phyloP scores from a whole-genome alignment of 1,140 invertebrate genomes.

The Diploscapter pachys region DNA sequence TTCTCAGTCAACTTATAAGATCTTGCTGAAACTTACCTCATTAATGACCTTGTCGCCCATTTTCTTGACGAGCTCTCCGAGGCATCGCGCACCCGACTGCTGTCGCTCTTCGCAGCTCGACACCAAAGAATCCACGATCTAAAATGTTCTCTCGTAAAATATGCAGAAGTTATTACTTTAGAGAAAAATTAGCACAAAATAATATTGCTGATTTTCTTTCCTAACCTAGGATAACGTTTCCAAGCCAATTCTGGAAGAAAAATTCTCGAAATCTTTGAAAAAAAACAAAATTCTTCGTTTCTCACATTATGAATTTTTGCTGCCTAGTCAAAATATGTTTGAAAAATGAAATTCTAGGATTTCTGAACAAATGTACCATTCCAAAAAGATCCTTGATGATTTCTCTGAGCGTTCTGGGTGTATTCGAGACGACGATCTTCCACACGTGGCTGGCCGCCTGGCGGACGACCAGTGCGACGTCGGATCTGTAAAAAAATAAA shows the following conservation, averaged over 20 bases:
- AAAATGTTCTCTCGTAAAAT: too few relatives aligned
- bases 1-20: background rate
- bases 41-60: conserved; percentile 92
- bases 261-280: too few relatives aligned
- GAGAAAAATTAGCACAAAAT: too few relatives aligned
- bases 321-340: too few relatives aligned
- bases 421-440: conserved; percentile 59
- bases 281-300: too few relatives aligned
- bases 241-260: too few relatives aligned
- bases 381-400: conserved; percentile 91
- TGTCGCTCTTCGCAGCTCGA: conserved; percentile 71
- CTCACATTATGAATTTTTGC: too few relatives aligned
- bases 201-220: too few relatives aligned
- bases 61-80: conserved; percentile 94
- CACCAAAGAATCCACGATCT: conserved; percentile 27
- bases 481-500: conserved; percentile 68
- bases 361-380: conserved; percentile 59
- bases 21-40: conserved; percentile 69
- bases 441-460: conserved; percentile 71
- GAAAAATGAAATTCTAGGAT: too few relatives aligned
- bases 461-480: conserved; percentile 90
- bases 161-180: too few relatives aligned
- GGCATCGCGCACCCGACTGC: conserved; percentile 81
- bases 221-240: too few relatives aligned
- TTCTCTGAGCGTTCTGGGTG: conserved; percentile 85